Base-by-base conservation (phyloP, 2,113 vertebrate genomes). In the Haemorhous mexicanus region DNA sequence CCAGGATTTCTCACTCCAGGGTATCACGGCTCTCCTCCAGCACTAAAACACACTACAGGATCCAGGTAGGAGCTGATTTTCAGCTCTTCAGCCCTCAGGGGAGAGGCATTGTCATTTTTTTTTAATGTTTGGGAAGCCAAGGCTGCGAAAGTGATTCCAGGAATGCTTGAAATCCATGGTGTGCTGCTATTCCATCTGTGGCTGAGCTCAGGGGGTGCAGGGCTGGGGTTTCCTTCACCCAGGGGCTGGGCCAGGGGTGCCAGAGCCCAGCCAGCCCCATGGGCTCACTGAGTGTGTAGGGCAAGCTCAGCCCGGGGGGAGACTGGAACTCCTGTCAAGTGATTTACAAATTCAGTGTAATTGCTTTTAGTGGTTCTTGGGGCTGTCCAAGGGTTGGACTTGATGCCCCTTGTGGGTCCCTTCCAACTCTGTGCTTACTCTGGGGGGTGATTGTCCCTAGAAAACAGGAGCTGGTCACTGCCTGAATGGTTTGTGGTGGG, bases 151-250 rank as follows among this genome's bases (percentile, higher is more conserved):
- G 20, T 14, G 49, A 35, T 93, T 84, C 87, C 30, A 55, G 47
- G 63, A 67, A 28, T 35, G 72, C 28, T 67, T 70, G 37, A 49
- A 83, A 47, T 7, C 5, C 21, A 2, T 0, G 16, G 5, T 26
- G 70, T 22, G 32, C 9, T 43, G 52, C 43, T 52, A 0, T 61
- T 79, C 8, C 1, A 2, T 0, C 7, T 0, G 0, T 4, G 70
- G 19, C 10, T 16, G 37, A 52, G 47, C 41, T 77, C n/a, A 13
- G 84, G 52, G 27, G 33, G 6, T 2, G n/a, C 4, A n/a, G 46
- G 17, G n/a, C 41, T 80, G 79, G 69, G 35, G 32, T 28, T 46
- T 50, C 33, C 37, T 46, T 35, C 2, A 2, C 3, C 16, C 17
- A 3, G 46, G 32, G 46, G 16, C 16, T 11, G 6, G 50, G 63